Percentiles rank a stretch among this genome's conserved stretches.
Conservation (phyloP, 2,797 vertebrate species). For the Pangasius larnaudii region DNA sequence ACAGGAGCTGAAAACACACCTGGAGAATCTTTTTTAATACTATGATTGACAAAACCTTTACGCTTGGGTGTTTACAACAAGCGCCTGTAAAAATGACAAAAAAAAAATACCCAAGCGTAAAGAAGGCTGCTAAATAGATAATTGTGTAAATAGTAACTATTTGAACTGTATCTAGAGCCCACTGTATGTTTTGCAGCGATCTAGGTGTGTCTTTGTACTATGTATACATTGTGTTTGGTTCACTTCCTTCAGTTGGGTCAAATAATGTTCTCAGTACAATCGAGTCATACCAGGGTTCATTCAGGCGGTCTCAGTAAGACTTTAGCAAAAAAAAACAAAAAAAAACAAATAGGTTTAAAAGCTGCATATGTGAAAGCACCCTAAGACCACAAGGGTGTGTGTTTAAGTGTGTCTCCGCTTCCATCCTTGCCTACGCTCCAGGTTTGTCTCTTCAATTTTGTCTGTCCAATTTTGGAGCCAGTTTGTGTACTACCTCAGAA, state of each 20-base stretch:
- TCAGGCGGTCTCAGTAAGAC: background rate
- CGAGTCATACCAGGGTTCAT: background rate
- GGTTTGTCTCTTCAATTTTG: slow-evolving; percentile 23
- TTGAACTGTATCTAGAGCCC: background rate
- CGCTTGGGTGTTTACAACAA: too few relatives aligned
- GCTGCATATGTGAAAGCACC: background rate
- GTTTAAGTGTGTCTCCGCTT: background rate
- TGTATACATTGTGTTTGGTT: background rate
- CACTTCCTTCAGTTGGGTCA: background rate
- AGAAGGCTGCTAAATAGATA: background rate
- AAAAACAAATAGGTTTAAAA: background rate
- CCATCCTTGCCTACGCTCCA: background rate
- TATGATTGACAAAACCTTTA: background rate
- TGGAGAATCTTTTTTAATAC: background rate
- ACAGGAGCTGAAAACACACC: background rate
- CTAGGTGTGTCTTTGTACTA: background rate
- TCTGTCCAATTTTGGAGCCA: background rate
- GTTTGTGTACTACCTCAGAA: background rate
- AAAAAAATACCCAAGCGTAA: background rate
- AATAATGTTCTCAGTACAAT: background rate
- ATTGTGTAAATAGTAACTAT: background rate
- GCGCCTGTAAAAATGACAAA: background rate
- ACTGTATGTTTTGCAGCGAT: background rate
- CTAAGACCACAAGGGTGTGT: background rate
- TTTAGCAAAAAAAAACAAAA: background rate